Evolutionary conservation across 1,140 invertebrate species (phyloP), one percentile per base, ranked within the genome.

Genomic region (Pygmarrhopalites habei): DNA sequence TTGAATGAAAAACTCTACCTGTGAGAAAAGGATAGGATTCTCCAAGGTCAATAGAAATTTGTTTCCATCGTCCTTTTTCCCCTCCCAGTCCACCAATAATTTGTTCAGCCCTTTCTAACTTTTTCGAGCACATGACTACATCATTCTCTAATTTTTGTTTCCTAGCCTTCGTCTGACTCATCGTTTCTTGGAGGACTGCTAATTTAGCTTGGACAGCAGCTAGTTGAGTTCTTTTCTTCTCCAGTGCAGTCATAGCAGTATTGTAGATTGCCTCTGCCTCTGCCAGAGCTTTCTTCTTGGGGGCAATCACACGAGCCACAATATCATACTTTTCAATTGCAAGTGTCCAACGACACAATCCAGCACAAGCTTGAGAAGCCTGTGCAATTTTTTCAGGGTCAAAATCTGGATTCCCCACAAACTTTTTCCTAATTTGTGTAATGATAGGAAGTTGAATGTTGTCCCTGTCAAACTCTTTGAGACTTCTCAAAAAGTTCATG

Each of bases 301-400:
- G 90, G 0, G 85, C 86, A 21, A 96, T 86, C 23, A 94, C 84
- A 75, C 89, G 89, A 1, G 89, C 90, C 1, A 96, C 92, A 70
- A 87, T 85, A 74, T 96, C 92, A 73, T 96, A 97, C 67, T 95
- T 92, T 14, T 90, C 89, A 75, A 97, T 89, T 0, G 89, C 89
- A 64, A 89, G 85, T 1, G 95, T 87, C 94, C 94, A 97, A 70
- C 87, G 88, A 68, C 90, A 93, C 35, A 97, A 77, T 26, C 26
- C 10, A n/a, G 7, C 77, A 65, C 77, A 79, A 3, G 82, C 82
- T 19, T 79, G 77, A 3, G 81, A 82, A 2, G 81, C 81, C 51
- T 79, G 78, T 57, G 77, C 88, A 23, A 96, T 86, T 77, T 93
- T 92, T 30, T 90, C 88, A 0, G 92, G 92, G 77, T 95, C 92